phyloP scores from a whole-genome alignment of 2,888 invertebrate genomes.

The Rotaria socialis region DNA sequence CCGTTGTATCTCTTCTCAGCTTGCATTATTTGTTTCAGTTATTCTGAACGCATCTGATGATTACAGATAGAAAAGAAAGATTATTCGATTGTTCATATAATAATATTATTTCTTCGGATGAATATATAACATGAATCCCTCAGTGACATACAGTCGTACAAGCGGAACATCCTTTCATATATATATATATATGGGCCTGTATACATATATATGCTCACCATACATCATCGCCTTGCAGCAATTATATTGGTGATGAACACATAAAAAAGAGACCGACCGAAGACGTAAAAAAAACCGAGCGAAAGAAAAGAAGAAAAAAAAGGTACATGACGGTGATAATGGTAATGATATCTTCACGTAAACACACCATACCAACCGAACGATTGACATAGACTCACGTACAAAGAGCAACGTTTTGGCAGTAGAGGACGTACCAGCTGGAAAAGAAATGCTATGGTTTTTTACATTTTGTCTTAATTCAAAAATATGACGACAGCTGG shows the following conservation, averaged over 20 bases:
- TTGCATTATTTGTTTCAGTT: background rate
- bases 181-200: background rate
- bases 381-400: background rate
- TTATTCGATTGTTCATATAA: background rate
- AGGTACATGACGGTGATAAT: background rate
- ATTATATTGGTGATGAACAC: background rate
- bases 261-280: background rate
- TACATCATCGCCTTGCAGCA: background rate
- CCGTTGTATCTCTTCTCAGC: background rate
- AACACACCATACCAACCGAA: background rate
- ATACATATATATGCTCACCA: background rate
- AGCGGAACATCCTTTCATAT: background rate
- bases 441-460: background rate
- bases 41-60: background rate
- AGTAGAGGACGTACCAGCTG: background rate
- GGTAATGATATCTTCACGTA: constrained; percentile 8
- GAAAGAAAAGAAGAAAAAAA: background rate
- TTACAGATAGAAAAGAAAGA: background rate
- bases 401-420: background rate
- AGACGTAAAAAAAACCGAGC: background rate
- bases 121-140: background rate
- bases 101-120: background rate
- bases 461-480: background rate
- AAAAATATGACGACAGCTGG: constrained; percentile 29
- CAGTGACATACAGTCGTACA: background rate